Conservation (phyloP, 1,140 invertebrate genomes). For the Adelges cooleyi region DNA sequence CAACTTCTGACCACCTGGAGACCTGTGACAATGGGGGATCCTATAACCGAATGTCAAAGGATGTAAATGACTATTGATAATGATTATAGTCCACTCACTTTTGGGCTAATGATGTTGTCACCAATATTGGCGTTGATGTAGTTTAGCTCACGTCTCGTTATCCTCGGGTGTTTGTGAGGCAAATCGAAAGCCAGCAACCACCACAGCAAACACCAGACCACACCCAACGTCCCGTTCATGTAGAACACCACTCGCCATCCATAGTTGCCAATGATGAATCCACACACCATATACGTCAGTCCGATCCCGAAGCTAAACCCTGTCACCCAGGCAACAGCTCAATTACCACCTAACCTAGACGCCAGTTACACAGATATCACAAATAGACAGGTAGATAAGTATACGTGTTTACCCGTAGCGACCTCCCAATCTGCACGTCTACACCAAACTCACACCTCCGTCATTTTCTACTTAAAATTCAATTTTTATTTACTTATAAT, state of each 20-base stretch:
- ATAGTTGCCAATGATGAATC: slow-evolving; percentile 53
- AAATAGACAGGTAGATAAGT: slow-evolving; percentile 27
- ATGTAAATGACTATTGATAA: too few relatives aligned
- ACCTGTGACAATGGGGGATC: too few relatives aligned
- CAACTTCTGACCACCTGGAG: too few relatives aligned
- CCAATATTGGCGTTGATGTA: slow-evolving; percentile 55
- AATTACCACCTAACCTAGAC: slow-evolving; percentile 30
- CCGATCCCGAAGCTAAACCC: slow-evolving; percentile 62
- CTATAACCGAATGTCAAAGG: too few relatives aligned
- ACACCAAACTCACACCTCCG: slow-evolving; percentile 10
- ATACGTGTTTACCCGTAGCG: slow-evolving; percentile 25
- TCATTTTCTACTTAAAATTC: background rate
- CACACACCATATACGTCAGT: slow-evolving; percentile 55
- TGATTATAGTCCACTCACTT: too few relatives aligned
- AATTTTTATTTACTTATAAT: too few relatives aligned
- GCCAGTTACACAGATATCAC: slow-evolving; percentile 28
- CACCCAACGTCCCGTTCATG: slow-evolving; percentile 55
- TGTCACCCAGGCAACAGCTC: slow-evolving; percentile 32
- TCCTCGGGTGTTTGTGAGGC: slow-evolving; percentile 60
- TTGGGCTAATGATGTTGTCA: slow-evolving; percentile 40
- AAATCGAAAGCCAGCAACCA: slow-evolving; percentile 60
- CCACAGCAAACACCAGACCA: slow-evolving; percentile 58
- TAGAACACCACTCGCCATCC: slow-evolving; percentile 59
- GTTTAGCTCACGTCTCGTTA: slow-evolving; percentile 52
- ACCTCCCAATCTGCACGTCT: slow-evolving; percentile 22